Conservation (phyloP, 1,140 invertebrate species). For the Drosophila albomicans region DNA sequence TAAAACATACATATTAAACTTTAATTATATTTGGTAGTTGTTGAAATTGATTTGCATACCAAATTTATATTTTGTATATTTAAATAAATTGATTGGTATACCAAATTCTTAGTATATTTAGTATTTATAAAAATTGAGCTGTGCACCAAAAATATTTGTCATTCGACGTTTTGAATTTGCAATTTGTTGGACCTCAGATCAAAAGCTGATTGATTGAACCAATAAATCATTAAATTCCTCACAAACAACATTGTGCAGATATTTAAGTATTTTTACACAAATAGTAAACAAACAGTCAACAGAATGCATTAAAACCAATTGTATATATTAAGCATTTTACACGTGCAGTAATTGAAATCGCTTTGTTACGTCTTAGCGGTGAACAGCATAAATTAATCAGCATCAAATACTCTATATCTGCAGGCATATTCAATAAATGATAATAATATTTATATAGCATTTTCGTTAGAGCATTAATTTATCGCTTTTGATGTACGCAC, state of each 20-base stretch:
- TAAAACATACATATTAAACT: no score
- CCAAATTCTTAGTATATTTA: no score
- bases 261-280: background rate
- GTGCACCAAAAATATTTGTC: no score
- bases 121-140: no score
- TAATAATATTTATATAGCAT: no score
- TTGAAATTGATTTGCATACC: no score
- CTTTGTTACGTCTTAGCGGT: constrained; percentile 25
- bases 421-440: no score
- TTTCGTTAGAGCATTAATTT: constrained; percentile 3
- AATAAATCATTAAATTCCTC: background rate
- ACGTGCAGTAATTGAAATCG: constrained; percentile 35
- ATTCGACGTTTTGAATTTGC: no score
- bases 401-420: background rate
- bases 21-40: no score
- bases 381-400: constrained; percentile 43
- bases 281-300: constrained; percentile 5
- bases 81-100: no score
- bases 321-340: constrained; percentile 8
- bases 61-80: no score
- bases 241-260: background rate
- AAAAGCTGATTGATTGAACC: background rate
- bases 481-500: constrained; percentile 1
- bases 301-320: constrained; percentile 30
- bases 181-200: no score